Percentiles rank a stretch among this genome's conserved stretches.
Evolutionary conservation across 2,113 vertebrate species (phyloP).

Genomic region (Silurus meridionalis): DNA sequence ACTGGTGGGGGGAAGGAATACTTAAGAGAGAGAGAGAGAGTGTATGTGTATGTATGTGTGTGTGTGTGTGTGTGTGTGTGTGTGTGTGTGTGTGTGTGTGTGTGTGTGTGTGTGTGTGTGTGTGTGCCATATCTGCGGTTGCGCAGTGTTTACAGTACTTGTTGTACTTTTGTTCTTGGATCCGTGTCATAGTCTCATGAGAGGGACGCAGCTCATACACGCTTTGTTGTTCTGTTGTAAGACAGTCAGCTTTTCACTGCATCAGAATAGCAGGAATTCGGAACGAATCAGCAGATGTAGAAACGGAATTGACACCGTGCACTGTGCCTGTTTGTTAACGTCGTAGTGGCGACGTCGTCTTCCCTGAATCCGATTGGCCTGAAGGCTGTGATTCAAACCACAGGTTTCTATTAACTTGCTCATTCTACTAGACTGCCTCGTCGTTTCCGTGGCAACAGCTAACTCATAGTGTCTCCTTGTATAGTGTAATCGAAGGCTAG

Average conservation of each 20-base stretch:
- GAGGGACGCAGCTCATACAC: neutral
- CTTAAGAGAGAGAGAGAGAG: constrained; percentile 18
- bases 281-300: neutral
- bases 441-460: neutral
- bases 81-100: neutral
- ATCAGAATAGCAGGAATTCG: neutral
- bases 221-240: constrained; percentile 4
- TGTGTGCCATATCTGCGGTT: constrained; percentile 12
- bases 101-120: constrained; percentile 15
- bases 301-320: neutral
- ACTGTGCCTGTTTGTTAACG: neutral
- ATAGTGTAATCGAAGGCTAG: neutral
- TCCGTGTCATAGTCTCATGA: constrained; percentile 24
- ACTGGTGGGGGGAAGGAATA: constrained; percentile 32
- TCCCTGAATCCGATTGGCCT: neutral
- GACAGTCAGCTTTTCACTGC: neutral
- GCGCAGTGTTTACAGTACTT: constrained; percentile 43
- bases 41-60: neutral
- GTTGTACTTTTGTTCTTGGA: constrained; percentile 36
- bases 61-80: neutral
- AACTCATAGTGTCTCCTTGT: neutral
- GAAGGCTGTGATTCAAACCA: neutral
- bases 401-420: neutral
- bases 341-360: too few species aligned
- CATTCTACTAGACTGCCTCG: neutral